phyloP scores from a whole-genome alignment of 2,888 invertebrate species.

The Shargacucullia verbasci region DNA sequence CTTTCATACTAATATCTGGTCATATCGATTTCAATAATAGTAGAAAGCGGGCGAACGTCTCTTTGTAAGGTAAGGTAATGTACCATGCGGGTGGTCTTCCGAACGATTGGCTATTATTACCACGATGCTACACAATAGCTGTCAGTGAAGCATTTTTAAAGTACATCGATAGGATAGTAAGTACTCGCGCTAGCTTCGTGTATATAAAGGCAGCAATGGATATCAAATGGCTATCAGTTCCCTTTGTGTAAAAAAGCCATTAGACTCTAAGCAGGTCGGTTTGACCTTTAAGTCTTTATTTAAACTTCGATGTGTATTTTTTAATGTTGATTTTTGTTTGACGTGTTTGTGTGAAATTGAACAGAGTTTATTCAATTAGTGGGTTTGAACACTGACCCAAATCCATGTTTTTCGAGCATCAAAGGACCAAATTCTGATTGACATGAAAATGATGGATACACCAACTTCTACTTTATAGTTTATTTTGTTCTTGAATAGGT shows the following conservation, averaged over 20 bases:
- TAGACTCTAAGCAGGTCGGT: conserved; percentile 15
- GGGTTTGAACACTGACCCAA: conserved; percentile 32
- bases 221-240: conserved; percentile 1
- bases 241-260: conserved; percentile 16
- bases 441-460: too few species aligned
- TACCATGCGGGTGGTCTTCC: conserved; percentile 26
- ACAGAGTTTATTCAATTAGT: conserved; percentile 5
- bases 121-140: conserved; percentile 6
- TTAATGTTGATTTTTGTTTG: conserved; percentile 37
- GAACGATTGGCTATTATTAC: conserved; percentile 29
- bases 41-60: background rate
- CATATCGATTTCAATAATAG: conserved; percentile 17
- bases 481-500: too few species aligned
- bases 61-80: conserved; percentile 18
- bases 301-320: conserved; percentile 32
- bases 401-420: conserved; percentile 6
- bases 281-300: conserved; percentile 29
- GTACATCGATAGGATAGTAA: conserved; percentile 7
- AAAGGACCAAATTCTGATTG: background rate
- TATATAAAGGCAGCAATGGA: conserved; percentile 2
- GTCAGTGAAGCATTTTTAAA: background rate
- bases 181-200: background rate
- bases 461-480: too few species aligned
- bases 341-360: conserved; percentile 25
- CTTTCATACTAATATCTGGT: conserved; percentile 3